These are phyloP conservation scores for Conus betulinus DNA, from an alignment of 1,140 invertebrate species.

Conservation along the genomic window DNA sequence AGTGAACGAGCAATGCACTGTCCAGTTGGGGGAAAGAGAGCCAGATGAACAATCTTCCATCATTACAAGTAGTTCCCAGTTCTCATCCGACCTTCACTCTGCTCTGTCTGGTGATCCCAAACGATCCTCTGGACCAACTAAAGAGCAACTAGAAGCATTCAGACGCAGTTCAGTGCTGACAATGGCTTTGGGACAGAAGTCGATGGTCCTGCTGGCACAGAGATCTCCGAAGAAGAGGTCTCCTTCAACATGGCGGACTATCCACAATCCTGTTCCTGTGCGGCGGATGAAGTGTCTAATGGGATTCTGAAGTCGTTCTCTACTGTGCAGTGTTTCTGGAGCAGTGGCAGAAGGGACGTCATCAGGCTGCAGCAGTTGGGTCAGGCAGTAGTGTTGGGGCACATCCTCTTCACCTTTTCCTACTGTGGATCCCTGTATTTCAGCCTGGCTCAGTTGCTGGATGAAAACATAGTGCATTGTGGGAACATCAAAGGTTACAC, in stretches of 20 bases:
- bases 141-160: neutral
- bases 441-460: conserved; percentile 8
- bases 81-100: neutral
- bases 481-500: no score
- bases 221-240: neutral
- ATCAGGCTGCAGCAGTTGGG: neutral
- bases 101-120: no score
- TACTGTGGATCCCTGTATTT: neutral
- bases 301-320: neutral
- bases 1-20: neutral
- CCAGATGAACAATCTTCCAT: neutral
- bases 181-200: neutral
- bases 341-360: neutral
- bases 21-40: no score
- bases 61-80: neutral
- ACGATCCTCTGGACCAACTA: neutral
- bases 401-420: conserved; percentile 2
- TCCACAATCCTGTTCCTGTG: neutral
- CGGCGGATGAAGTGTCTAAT: neutral
- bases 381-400: neutral
- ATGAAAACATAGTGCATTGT: neutral
- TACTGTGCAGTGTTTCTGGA: neutral
- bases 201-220: neutral
- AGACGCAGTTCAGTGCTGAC: neutral
- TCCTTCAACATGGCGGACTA: neutral